These are phyloP conservation scores for Gastracanthus pulcherrimus DNA, from an alignment of 2,888 invertebrate genomes.

Conservation along the genomic window DNA sequence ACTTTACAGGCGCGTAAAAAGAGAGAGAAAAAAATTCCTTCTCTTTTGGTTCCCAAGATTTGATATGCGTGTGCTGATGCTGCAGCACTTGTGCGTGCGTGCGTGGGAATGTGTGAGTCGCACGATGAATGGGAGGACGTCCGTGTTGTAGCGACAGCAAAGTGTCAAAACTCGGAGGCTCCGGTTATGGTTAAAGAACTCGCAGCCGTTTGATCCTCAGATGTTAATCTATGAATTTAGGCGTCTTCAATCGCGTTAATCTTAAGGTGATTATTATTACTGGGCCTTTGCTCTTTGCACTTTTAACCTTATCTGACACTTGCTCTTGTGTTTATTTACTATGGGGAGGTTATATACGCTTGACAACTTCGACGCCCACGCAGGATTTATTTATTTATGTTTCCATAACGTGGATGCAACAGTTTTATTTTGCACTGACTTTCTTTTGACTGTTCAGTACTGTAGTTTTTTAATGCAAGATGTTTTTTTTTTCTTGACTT, in stretches of 20 bases:
- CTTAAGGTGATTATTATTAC: slow-evolving; percentile 81
- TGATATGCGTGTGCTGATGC: no score
- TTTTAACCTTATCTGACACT: neutral
- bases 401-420: no score
- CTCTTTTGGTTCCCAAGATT: neutral
- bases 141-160: neutral
- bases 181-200: slow-evolving; percentile 43
- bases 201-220: slow-evolving; percentile 26
- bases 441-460: no score
- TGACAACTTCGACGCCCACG: slow-evolving; percentile 22
- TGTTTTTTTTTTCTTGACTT: no score
- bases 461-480: no score
- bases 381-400: slow-evolving; percentile 2
- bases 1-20: neutral
- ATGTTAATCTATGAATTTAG: slow-evolving; percentile 85
- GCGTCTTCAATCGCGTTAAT: slow-evolving; percentile 89
- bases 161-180: slow-evolving; percentile 10
- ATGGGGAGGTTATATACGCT: neutral
- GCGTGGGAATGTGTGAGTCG: neutral
- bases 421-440: no score
- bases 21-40: neutral
- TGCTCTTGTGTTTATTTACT: neutral
- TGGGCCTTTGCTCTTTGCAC: neutral
- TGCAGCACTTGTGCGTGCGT: no score
- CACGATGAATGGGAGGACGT: slow-evolving; percentile 27